Evolutionary conservation across 92 coral and sea anemone genomes (phyloP).

Genomic region (Desmophyllum pertusum): DNA sequence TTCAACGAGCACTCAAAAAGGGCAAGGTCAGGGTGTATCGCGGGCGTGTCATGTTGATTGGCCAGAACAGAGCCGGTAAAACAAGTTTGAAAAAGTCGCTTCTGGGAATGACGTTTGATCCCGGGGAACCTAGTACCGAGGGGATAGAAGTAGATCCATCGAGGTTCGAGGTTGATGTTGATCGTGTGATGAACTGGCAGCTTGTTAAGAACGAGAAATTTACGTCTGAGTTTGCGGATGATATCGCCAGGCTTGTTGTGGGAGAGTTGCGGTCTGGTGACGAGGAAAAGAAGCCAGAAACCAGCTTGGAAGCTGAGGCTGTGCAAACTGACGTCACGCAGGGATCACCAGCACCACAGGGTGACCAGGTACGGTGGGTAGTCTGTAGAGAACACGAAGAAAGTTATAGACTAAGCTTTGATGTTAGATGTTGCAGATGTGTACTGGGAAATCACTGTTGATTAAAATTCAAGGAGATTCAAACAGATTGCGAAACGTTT

Average conservation of each 20-base stretch:
- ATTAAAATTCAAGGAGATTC: no score
- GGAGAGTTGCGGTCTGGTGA: slow-evolving; percentile 50
- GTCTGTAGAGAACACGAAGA: neutral
- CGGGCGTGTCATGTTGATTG: slow-evolving; percentile 87
- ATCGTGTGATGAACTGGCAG: slow-evolving; percentile 81
- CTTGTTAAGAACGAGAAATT: slow-evolving; percentile 57
- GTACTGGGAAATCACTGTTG: neutral
- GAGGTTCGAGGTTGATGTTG: slow-evolving; percentile 69
- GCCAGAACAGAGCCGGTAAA: slow-evolving; percentile 95
- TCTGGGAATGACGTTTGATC: slow-evolving; percentile 77
- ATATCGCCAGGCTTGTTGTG: slow-evolving; percentile 77
- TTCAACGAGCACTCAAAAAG: slow-evolving; percentile 67
- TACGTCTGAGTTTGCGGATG: slow-evolving; percentile 74
- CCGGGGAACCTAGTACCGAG: slow-evolving; percentile 72
- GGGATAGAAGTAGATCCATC: slow-evolving; percentile 89
- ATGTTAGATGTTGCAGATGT: neutral
- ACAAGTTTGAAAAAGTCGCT: slow-evolving; percentile 92
- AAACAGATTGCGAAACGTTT: no score
- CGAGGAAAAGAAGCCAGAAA: slow-evolving; percentile 28
- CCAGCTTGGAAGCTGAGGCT: neutral
- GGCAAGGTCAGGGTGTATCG: slow-evolving; percentile 83
- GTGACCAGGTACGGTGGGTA: slow-evolving; percentile 3
- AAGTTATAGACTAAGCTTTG: neutral
- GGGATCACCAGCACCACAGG: neutral
- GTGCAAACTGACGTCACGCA: slow-evolving; percentile 22